Evolutionary conservation across 2,113 vertebrate genomes (phyloP).

Genomic region (Hucho hucho): DNA sequence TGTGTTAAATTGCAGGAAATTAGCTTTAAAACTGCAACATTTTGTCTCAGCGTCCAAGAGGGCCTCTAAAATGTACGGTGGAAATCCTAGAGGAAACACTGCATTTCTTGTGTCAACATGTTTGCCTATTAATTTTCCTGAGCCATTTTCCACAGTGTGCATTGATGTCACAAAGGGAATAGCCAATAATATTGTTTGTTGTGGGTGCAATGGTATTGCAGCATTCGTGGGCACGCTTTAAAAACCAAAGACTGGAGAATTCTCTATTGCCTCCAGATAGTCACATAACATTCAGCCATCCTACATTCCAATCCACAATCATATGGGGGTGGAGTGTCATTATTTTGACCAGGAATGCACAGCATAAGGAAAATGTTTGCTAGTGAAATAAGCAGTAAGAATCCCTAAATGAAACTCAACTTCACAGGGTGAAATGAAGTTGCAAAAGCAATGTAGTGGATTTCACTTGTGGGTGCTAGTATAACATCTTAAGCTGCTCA

Average conservation of each 20-base stretch:
- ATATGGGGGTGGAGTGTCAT: not conserved
- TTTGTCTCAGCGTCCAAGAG: not conserved
- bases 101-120: not conserved
- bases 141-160: no score
- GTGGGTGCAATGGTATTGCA: not conserved
- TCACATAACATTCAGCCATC: slow-evolving; percentile 15
- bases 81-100: not conserved
- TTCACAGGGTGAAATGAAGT: no score
- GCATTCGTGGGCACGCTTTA: not conserved
- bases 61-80: not conserved
- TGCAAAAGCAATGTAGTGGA: not conserved
- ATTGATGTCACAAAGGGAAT: no score
- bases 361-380: not conserved
- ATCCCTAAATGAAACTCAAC: no score
- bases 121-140: no score
- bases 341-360: not conserved
- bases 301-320: slow-evolving; percentile 10
- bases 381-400: no score
- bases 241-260: not conserved
- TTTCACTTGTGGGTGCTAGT: not conserved
- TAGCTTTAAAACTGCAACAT: no score
- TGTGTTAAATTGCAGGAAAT: no score
- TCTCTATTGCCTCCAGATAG: not conserved
- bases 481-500: no score
- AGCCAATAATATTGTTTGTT: not conserved